Base-by-base conservation (phyloP, 35 echinoderm and acorn worm genomes). In the Nesometra sesokonis region DNA sequence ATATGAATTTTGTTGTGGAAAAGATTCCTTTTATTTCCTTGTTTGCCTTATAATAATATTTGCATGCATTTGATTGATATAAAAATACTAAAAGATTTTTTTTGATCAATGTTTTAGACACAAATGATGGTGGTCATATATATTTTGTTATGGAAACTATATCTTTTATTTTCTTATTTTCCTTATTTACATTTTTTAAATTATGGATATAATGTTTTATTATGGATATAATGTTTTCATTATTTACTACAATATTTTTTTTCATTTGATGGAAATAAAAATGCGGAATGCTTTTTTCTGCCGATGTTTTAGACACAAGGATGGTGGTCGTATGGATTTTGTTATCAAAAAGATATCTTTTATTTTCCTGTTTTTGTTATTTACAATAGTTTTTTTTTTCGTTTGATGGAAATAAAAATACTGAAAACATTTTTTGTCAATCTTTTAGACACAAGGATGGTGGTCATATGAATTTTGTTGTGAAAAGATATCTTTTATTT, bases 281-380 rank as follows among this genome's bases (percentile, higher is more conserved):
- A 17, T 76, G 15, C 13, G 30, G 30, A 32, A 38, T 89, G 35
- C 57, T 52, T 57, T 17, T 89, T 77, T n/a, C 80, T 80, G 38
- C 4, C 39, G 21, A n/a, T 79, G 37, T 30, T 30, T 46, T 81
- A 98, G 95, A 98, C 90, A 57, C 94, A 98, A 87, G 90, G 94
- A 80, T 98, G 95, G 95, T 98, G 95, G 95, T 89, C 90, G 5
- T 98, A 98, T 90, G 92, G 94, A 88, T 98, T 90, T 46, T 98
- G 95, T 37, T 91, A 98, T 86, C 88, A 90, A 0, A 89, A 89
- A 36, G 67, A n/a, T n/a, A n/a, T n/a, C n/a, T n/a, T n/a, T n/a
- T n/a, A n/a, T n/a, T n/a, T n/a, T n/a, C n/a, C 32, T 32, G 27
- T 27, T 81, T 0, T n/a, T n/a, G 32, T 27, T 32, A 34, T 35